phyloP scores from a whole-genome alignment of 2,113 vertebrate genomes.

The Bos indicus region DNA sequence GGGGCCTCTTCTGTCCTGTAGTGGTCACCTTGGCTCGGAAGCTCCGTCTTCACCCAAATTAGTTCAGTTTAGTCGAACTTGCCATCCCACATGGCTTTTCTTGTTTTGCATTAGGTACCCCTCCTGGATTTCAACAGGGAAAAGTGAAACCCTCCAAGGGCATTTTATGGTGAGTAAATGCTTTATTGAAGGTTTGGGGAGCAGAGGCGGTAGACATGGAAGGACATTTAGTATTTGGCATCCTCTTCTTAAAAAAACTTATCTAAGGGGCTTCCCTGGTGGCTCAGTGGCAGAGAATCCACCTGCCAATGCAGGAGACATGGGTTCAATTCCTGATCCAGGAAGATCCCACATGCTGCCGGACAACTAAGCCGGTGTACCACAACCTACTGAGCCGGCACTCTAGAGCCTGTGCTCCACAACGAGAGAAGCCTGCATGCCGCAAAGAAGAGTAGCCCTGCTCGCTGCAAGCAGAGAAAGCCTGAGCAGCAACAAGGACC shows the following conservation, averaged over 20 bases:
- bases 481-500: background rate
- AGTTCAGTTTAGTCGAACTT: background rate
- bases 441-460: background rate
- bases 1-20: background rate
- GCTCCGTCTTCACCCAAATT: background rate
- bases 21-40: background rate
- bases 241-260: background rate
- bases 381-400: background rate
- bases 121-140: background rate
- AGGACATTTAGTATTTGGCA: background rate
- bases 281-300: background rate
- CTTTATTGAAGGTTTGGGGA: background rate
- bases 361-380: background rate
- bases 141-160: background rate
- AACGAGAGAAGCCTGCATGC: background rate
- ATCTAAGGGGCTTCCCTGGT: background rate
- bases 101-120: too few species aligned
- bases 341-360: background rate
- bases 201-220: background rate
- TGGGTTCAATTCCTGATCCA: background rate
- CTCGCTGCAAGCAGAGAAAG: background rate
- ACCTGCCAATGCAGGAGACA: background rate
- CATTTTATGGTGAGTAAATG: background rate
- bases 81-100: accelerated
- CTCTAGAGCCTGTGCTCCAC: background rate